Conservation (phyloP, 2,888 invertebrate genomes). For the Ornithoptera priamus region DNA sequence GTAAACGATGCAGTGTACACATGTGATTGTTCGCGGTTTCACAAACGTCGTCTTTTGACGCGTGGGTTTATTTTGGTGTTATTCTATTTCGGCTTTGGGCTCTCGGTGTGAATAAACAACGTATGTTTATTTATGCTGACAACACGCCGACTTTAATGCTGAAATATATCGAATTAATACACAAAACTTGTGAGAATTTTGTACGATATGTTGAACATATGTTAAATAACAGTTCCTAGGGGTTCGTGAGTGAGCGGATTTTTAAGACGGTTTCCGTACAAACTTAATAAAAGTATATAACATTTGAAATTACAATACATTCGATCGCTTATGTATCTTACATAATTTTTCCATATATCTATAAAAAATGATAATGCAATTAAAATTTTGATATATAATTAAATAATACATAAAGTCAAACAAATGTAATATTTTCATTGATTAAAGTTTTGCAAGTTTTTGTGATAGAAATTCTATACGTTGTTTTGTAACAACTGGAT, state of each 20-base stretch:
- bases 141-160: constrained; percentile 25
- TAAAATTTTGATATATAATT: too few species aligned
- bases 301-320: neutral
- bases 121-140: constrained; percentile 46
- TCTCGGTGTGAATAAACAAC: constrained; percentile 62
- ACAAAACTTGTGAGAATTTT: constrained; percentile 17
- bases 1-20: constrained; percentile 38
- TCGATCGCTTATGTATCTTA: neutral
- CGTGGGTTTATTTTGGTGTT: constrained; percentile 64
- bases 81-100: constrained; percentile 63
- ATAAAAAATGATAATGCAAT: too few species aligned
- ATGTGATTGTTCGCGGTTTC: constrained; percentile 43
- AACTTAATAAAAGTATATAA: neutral
- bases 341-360: too few species aligned
- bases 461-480: too few species aligned
- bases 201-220: constrained; percentile 19
- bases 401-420: too few species aligned
- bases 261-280: neutral
- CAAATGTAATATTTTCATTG: too few species aligned
- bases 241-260: neutral
- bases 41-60: constrained; percentile 45
- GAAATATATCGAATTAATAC: constrained; percentile 27
- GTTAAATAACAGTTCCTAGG: constrained; percentile 12
- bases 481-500: too few species aligned
- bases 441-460: too few species aligned